Base-by-base conservation (phyloP, 1,140 invertebrate genomes). In the Ooceraea biroi region DNA sequence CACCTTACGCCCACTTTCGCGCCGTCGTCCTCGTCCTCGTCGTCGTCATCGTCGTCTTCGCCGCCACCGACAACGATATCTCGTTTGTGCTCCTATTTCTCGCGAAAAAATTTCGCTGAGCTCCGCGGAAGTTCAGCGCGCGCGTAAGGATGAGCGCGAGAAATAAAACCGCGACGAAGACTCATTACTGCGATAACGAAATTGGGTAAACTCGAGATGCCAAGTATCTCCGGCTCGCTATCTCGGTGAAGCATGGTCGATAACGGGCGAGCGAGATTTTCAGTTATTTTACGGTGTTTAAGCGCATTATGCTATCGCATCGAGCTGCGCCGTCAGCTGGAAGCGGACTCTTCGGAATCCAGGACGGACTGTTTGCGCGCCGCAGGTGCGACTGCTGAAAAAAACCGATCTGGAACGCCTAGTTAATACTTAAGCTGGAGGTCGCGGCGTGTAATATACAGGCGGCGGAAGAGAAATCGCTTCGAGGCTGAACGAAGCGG, bases 151-250 rank as follows among this genome's bases (percentile, higher is more conserved):
- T 12, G 1, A 30, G 19, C 41, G 12, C n/a, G 78, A 7, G 36
- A 7, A 57, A 61, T 73, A 74, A 73, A 73, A 73, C 52, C 76
- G 63, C 46, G 30, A 66, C 60, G 30, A 55, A 41, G 77, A 69
- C 36, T 82, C 55, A 82, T 82, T 82, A 82, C 46, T 19, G 57
- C 19, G 78, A 82, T 82, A 73, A 82, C 44, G 30, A 69, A 80
- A 69, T 80, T 63, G 66, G 55, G 55, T 72, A 73, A 82, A 72
- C 78, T 61, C 76, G 36, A 80, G 69, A 60, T 73, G 41, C 78
- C 46, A 41, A 73, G 78, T n/a, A 55, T 30, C 46, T 55, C 19
- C 19, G 19, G 50, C 63, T 30, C 36, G 63, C 36, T 57, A 69
- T 69, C 65, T 57, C 76, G 10, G 55, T n/a, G 74, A 68, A 30